Percentiles rank a stretch among this genome's conserved stretches.
phyloP scores from a whole-genome alignment of 2,797 vertebrate genomes.

The Helarctos malayanus region DNA sequence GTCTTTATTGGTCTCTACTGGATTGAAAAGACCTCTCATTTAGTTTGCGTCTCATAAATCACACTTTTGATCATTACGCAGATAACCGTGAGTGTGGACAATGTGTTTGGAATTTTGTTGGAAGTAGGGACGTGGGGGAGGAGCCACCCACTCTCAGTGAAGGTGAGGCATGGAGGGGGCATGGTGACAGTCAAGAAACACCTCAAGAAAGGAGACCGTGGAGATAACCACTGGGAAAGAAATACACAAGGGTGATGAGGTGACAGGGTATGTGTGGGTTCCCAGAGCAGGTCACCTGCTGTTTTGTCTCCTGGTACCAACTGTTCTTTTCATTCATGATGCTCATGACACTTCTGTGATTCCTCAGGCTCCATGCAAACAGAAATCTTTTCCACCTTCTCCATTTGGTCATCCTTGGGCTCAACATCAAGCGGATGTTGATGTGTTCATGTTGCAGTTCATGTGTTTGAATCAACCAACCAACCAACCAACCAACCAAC shows the following conservation, averaged over 20 bases:
- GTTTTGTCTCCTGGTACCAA: not conserved
- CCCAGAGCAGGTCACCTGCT: not conserved
- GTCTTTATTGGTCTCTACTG: not conserved
- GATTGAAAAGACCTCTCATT: not conserved
- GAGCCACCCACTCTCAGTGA: not conserved
- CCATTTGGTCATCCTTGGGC: not conserved
- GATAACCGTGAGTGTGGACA: fast-evolving
- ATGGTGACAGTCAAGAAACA: not conserved
- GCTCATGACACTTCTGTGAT: fast-evolving
- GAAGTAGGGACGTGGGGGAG: too few species aligned
- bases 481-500: fast-evolving
- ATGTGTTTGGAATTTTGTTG: not conserved
- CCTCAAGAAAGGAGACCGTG: not conserved
- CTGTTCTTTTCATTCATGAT: fast-evolving
- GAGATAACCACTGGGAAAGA: too few species aligned
- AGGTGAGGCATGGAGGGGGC: not conserved
- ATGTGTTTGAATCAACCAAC: not conserved
- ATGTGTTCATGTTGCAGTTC: too few species aligned
- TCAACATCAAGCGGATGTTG: not conserved
- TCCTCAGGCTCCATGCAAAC: fast-evolving
- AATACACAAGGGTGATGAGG: not conserved
- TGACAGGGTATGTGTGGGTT: fast-evolving
- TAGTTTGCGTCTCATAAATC: fast-evolving
- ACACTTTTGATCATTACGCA: too few species aligned
- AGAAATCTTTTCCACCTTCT: fast-evolving